Evolutionary conservation across 2,888 invertebrate species (phyloP).

Genomic region (Geotrupes spiniger): DNA sequence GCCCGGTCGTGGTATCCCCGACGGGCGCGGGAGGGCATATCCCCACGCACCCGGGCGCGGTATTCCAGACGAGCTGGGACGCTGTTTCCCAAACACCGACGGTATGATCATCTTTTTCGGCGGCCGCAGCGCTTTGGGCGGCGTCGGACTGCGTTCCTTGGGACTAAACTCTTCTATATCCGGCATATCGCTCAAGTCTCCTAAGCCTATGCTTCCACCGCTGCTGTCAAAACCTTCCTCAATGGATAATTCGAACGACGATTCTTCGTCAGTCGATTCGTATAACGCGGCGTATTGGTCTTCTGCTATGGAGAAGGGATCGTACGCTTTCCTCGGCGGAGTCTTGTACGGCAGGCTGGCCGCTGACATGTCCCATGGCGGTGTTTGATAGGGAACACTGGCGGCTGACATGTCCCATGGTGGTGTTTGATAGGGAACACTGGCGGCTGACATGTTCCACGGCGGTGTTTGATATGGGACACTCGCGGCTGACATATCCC

Average conservation of each 20-base stretch:
- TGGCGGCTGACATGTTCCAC: conserved; percentile 1
- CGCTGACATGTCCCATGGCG: conserved; percentile 13
- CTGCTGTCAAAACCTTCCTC: too few species aligned
- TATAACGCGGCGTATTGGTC: conserved; percentile 10
- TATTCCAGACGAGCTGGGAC: too few species aligned
- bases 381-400: conserved; percentile 20
- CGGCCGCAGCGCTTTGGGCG: neutral
- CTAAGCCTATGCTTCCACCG: too few species aligned
- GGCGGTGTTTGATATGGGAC: conserved; percentile 21
- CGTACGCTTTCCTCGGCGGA: neutral
- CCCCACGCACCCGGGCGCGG: too few species aligned
- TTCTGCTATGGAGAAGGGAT: conserved; percentile 8
- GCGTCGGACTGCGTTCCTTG: too few species aligned
- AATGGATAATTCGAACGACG: too few species aligned
- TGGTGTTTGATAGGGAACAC: conserved; percentile 14
- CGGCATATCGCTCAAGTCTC: too few species aligned
- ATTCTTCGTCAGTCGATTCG: conserved; percentile 1
- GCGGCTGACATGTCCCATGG: conserved; percentile 14
- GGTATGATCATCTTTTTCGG: too few species aligned
- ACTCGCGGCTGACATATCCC: conserved; percentile 15
- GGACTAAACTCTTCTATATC: too few species aligned
- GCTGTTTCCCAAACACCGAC: too few species aligned
- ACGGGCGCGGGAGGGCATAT: neutral
- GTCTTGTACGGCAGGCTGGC: conserved; percentile 13
- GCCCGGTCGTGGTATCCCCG: neutral